These are phyloP conservation scores for Chelonus formosanus DNA, from an alignment of 2,888 invertebrate species.

Conservation along the genomic window DNA sequence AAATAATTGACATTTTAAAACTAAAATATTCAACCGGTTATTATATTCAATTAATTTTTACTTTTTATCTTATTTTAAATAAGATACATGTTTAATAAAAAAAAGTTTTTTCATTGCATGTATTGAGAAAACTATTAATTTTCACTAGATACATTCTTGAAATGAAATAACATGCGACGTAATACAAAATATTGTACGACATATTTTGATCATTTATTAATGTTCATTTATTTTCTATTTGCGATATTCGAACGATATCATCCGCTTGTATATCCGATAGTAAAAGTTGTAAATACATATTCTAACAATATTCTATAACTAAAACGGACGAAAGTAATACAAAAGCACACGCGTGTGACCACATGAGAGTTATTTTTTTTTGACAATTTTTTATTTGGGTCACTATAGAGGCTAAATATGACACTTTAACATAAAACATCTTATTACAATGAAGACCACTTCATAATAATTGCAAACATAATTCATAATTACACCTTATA, in stretches of 20 bases:
- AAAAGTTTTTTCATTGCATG: constrained; percentile 50
- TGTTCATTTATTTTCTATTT: constrained; percentile 41
- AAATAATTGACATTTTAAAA: too few species aligned
- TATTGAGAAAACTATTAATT: constrained; percentile 9
- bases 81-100: constrained; percentile 62
- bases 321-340: constrained; percentile 41
- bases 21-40: too few species aligned
- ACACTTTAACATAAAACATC: constrained; percentile 58
- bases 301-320: constrained; percentile 36
- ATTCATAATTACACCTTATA: constrained; percentile 62
- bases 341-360: constrained; percentile 42
- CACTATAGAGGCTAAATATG: constrained; percentile 61
- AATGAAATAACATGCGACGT: constrained; percentile 13
- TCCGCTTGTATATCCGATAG: constrained; percentile 40
- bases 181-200: constrained; percentile 23
- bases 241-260: constrained; percentile 35
- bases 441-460: constrained; percentile 54
- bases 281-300: constrained; percentile 38
- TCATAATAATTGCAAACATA: constrained; percentile 49
- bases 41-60: too few species aligned
- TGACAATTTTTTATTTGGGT: constrained; percentile 57
- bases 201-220: constrained; percentile 38
- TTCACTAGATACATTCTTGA: neutral
- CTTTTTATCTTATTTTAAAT: constrained; percentile 60
- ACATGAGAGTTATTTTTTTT: constrained; percentile 45